Conservation (phyloP, 2,113 vertebrate species). For the Pterophyllum scalare region DNA sequence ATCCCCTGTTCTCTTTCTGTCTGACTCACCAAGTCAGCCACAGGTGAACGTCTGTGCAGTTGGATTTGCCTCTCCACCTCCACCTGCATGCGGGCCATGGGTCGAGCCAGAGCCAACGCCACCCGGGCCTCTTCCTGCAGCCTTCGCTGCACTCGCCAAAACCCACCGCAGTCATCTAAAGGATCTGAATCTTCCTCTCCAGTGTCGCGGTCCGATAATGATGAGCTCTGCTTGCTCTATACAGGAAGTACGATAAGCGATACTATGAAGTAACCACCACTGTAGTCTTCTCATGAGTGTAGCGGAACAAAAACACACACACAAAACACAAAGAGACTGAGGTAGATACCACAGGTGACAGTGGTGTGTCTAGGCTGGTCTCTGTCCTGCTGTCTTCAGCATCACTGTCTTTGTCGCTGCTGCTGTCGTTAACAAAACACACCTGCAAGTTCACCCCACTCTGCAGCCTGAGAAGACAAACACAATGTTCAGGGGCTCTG, state of each 20-base stretch:
- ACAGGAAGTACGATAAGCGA: neutral
- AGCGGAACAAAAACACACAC: neutral
- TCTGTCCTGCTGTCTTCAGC: conserved; percentile 97
- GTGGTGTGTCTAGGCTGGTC: conserved; percentile 93
- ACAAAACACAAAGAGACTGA: neutral
- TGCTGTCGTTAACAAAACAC: conserved; percentile 97
- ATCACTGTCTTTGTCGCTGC: conserved; percentile 97
- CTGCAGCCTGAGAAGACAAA: conserved; percentile 82
- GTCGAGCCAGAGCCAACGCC: conserved; percentile 94
- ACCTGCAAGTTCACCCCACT: conserved; percentile 96
- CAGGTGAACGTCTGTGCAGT: conserved; percentile 94
- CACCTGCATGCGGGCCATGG: conserved; percentile 99
- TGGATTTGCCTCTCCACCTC: conserved; percentile 95
- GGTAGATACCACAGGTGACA: conserved; percentile 90
- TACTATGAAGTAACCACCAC: neutral
- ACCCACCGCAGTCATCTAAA: conserved; percentile 94
- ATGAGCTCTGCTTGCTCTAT: conserved; percentile 98
- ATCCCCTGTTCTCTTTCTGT: neutral
- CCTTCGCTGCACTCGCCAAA: conserved; percentile 92
- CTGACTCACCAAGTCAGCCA: conserved; percentile 92
- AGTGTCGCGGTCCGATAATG: conserved; percentile 94
- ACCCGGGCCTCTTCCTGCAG: conserved; percentile 96
- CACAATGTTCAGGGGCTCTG: neutral
- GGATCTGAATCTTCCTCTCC: conserved; percentile 95
- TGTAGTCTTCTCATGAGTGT: neutral